phyloP scores from a whole-genome alignment of 2,888 invertebrate species.

The Argyresthia goedartella region DNA sequence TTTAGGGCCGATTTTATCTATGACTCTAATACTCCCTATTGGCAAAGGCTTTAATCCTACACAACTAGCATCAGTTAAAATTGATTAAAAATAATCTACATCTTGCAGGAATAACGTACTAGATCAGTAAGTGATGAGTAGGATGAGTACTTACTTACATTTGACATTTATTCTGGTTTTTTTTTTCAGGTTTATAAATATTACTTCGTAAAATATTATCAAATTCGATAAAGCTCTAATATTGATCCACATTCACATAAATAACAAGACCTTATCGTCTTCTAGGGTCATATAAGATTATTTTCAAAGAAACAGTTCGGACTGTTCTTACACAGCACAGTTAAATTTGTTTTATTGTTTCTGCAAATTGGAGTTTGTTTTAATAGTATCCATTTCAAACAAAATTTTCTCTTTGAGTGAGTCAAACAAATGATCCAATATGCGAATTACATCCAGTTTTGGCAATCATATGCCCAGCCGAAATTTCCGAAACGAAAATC shows the following conservation, averaged over 20 bases:
- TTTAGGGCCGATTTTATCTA: constrained; percentile 45
- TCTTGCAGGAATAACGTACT: constrained; percentile 50
- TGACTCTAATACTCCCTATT: constrained; percentile 33
- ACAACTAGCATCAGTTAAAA: constrained; percentile 65
- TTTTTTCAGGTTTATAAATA: constrained; percentile 46
- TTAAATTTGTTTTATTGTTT: too few species aligned
- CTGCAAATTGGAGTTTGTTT: too few species aligned
- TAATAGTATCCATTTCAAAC: too few species aligned
- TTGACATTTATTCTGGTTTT: constrained; percentile 25
- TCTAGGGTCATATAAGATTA: neutral
- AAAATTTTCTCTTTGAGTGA: too few species aligned
- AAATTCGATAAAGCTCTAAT: constrained; percentile 71
- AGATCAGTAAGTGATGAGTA: constrained; percentile 29
- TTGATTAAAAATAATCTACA: constrained; percentile 51
- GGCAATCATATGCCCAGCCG: too few species aligned
- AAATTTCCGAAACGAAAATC: too few species aligned
- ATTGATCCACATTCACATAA: constrained; percentile 67
- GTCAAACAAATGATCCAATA: too few species aligned
- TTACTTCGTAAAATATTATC: constrained; percentile 66
- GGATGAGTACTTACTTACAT: too few species aligned
- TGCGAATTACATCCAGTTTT: too few species aligned
- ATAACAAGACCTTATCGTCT: constrained; percentile 17
- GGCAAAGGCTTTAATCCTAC: constrained; percentile 34
- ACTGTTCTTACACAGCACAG: too few species aligned
- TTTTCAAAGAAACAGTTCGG: neutral